These are phyloP conservation scores for Uropetala carovei DNA, from an alignment of 2,888 invertebrate species.

Conservation along the genomic window DNA sequence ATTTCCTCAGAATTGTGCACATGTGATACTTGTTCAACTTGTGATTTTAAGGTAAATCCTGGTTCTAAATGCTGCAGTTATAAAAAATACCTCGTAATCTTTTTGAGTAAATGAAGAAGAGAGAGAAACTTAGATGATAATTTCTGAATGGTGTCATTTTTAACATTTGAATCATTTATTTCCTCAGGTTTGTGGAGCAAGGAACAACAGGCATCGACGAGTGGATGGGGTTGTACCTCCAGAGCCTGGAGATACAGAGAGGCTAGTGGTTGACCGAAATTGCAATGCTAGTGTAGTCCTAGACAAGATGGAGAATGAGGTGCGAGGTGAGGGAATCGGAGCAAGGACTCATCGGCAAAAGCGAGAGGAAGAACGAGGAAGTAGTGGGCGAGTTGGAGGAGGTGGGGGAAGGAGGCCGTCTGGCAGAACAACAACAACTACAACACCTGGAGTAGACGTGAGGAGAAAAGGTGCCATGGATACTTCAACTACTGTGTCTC, in stretches of 20 bases:
- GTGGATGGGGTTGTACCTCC: conserved; percentile 56
- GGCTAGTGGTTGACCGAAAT: conserved; percentile 79
- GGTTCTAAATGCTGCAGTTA: too few relatives aligned
- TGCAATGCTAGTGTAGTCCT: conserved; percentile 80
- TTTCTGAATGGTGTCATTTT: too few relatives aligned
- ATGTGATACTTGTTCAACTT: too few relatives aligned
- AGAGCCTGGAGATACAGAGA: conserved; percentile 67
- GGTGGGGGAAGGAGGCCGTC: neutral
- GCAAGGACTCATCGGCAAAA: conserved; percentile 65
- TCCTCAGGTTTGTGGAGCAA: conserved; percentile 36
- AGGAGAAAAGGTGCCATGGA: conserved; percentile 48
- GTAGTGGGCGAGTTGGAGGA: conserved; percentile 5
- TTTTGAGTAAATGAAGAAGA: too few relatives aligned
- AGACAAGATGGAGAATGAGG: conserved; percentile 75
- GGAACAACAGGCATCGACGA: conserved; percentile 60
- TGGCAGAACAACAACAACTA: conserved; percentile 34
- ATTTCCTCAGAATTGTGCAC: too few relatives aligned
- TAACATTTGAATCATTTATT: neutral
- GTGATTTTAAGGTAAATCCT: too few relatives aligned
- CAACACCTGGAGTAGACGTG: neutral
- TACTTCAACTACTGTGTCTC: conserved; percentile 48
- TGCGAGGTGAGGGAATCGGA: conserved; percentile 59
- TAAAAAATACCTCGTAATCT: too few relatives aligned
- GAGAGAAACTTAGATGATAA: too few relatives aligned
- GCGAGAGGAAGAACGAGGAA: conserved; percentile 66